Base-by-base conservation (phyloP, 1,140 invertebrate genomes). In the Bombus huntii region DNA sequence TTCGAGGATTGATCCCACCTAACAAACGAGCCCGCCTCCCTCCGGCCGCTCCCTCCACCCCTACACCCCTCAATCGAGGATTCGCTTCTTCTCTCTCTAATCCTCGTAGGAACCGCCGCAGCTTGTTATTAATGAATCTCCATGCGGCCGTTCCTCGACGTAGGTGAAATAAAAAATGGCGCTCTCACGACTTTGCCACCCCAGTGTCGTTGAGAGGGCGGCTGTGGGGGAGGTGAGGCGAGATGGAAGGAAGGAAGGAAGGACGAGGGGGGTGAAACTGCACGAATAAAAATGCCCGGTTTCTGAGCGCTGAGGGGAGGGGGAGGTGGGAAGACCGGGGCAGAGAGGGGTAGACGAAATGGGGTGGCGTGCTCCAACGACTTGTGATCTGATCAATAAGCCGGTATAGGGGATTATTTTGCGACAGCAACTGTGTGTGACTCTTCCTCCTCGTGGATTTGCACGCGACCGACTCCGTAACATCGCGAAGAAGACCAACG, bases 331-430 rank as follows among this genome's bases (percentile, higher is more conserved):
- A 81, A 70, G 47, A 70, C 22, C 65, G 81, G 73, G 71, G 62
- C 59, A 83, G 77, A 77, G 90, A 84, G 83, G 83, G 89, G 81
- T 85, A 80, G 90, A 89, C 85, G 82, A 91, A 91, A 91, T 92
- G 92, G 93, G 93, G 92, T 92, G 92, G 91, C 91, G 89, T 93
- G 90, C 93, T 92, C 92, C 91, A 92, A 92, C 92, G 92, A 94
- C 91, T 94, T 92, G 91, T 93, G 92, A 94, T 95, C 92, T 94
- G 93, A 95, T 94, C 93, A 93, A 94, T 94, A 95, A 95, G 93
- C 93, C 91, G 92, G 92, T 93, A 94, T 94, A 92, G 91, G 90
- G 91, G 93, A 91, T 92, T 93, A 92, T 92, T 94, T 93, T 92
- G 90, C 90, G 91, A 90, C 90, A 83, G 82, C 83, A 90, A 86